Percentiles rank a stretch among this genome's conserved stretches.
phyloP scores from a whole-genome alignment of 1,140 invertebrate genomes.

The Dolichoris vasculosae region DNA sequence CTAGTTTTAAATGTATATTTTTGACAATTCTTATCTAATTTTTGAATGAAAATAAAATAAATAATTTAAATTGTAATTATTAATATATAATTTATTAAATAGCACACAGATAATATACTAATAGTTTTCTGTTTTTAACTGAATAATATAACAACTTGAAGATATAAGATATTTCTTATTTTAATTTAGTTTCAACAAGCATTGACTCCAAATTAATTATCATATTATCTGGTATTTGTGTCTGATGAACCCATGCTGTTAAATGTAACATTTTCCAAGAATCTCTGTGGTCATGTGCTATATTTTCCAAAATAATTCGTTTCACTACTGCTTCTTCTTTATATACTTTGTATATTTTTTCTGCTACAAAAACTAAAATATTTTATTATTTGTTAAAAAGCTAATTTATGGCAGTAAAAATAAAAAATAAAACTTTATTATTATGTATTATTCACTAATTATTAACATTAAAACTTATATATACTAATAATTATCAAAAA shows the following conservation, averaged over 20 bases:
- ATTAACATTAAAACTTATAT: background rate
- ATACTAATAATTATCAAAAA: no score
- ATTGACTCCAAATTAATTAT: constrained; percentile 60
- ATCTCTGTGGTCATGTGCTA: constrained; percentile 61
- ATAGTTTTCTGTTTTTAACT: background rate
- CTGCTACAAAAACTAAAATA: constrained; percentile 56
- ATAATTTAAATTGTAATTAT: constrained; percentile 32
- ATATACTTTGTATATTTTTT: constrained; percentile 61
- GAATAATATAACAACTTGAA: background rate
- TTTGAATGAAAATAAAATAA: constrained; percentile 46
- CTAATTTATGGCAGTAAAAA: background rate
- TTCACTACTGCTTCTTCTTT: constrained; percentile 58
- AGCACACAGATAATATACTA: constrained; percentile 9
- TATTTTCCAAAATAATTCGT: constrained; percentile 62
- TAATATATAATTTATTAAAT: constrained; percentile 26
- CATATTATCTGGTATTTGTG: constrained; percentile 58
- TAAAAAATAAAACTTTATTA: background rate
- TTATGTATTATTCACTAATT: background rate
- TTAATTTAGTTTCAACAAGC: constrained; percentile 63
- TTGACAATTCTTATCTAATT: constrained; percentile 29
- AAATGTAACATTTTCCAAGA: constrained; percentile 63
- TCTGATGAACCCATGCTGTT: constrained; percentile 64
- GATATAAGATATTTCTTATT: constrained; percentile 49
- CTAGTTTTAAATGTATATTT: constrained; percentile 48
- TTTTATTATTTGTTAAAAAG: background rate